Percentiles rank a stretch among this genome's conserved stretches.
Evolutionary conservation across 2,797 vertebrate genomes (phyloP).

Genomic region (Epinephelus malabaricus): DNA sequence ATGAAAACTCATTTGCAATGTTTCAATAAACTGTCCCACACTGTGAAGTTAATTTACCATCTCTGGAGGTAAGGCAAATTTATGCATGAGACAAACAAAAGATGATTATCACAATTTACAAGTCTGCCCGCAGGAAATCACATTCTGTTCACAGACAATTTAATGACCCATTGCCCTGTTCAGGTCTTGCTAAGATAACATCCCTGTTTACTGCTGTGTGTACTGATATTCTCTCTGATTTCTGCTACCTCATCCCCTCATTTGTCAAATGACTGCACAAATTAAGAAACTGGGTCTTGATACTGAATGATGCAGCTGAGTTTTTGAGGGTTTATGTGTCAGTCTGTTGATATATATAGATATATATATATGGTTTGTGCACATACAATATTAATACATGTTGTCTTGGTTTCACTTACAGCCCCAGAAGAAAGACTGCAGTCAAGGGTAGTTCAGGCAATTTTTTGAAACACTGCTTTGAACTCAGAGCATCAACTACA

Average conservation of each 20-base stretch:
- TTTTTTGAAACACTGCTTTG: slow-evolving; percentile 57
- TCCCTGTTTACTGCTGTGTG: slow-evolving; percentile 19
- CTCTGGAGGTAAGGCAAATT: slow-evolving; percentile 10
- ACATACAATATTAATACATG: slow-evolving; percentile 48
- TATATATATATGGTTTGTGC: slow-evolving; percentile 1
- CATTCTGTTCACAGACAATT: slow-evolving; percentile 42
- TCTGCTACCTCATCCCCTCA: slow-evolving; percentile 22
- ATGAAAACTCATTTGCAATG: slow-evolving; percentile 17
- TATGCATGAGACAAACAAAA: slow-evolving; percentile 23
- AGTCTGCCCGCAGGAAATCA: slow-evolving; percentile 29
- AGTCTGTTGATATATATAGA: not conserved
- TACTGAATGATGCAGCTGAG: slow-evolving; percentile 44
- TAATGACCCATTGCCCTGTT: slow-evolving; percentile 39
- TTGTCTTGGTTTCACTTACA: slow-evolving; percentile 52
- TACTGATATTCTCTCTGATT: slow-evolving; percentile 18
- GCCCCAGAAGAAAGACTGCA: slow-evolving; percentile 46
- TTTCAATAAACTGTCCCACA: slow-evolving; percentile 31
- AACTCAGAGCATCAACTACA: slow-evolving; percentile 61
- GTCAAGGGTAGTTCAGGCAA: slow-evolving; percentile 55
- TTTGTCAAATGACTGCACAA: slow-evolving; percentile 52
- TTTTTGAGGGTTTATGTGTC: not conserved
- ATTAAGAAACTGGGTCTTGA: slow-evolving; percentile 46
- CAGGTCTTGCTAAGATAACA: slow-evolving; percentile 16
- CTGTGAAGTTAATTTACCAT: slow-evolving; percentile 36
- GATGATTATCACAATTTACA: slow-evolving; percentile 45